Conservation (phyloP, 2,797 vertebrate species). For the Ibycter americanus region DNA sequence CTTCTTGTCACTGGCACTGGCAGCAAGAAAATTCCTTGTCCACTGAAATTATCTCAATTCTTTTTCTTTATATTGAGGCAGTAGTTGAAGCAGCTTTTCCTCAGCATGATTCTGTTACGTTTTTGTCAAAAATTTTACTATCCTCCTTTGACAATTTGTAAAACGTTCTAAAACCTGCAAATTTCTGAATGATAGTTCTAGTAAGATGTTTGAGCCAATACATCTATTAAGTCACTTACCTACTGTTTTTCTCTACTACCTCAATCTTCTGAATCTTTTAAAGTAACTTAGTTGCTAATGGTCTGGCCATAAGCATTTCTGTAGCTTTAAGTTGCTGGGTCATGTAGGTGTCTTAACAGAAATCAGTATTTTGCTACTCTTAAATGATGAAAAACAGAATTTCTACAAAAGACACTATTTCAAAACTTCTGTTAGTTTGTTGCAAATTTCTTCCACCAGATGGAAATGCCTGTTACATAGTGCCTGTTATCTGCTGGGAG, state of each 20-base stretch:
- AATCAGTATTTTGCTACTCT: neutral
- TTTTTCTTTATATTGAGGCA: neutral
- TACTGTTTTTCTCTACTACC: neutral
- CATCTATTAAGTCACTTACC: neutral
- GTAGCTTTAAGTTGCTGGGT: neutral
- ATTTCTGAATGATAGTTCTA: neutral
- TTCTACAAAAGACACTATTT: neutral
- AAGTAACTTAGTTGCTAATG: neutral
- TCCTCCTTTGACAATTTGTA: neutral
- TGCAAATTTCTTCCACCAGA: neutral
- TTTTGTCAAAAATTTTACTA: neutral
- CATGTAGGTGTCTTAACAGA: neutral
- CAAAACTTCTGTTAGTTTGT: neutral
- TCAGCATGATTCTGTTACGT: neutral
- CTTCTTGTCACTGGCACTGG: neutral
- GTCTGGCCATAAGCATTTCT: neutral
- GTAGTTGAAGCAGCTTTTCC: neutral
- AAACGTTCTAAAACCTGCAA: neutral
- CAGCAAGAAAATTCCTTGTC: neutral
- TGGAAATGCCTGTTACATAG: neutral
- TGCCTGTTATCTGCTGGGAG: neutral
- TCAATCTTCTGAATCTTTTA: neutral
- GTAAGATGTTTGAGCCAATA: neutral
- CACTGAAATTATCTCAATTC: accelerated
- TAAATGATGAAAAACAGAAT: neutral